phyloP scores from a whole-genome alignment of 2,888 invertebrate species.

The Morpho helenor region DNA sequence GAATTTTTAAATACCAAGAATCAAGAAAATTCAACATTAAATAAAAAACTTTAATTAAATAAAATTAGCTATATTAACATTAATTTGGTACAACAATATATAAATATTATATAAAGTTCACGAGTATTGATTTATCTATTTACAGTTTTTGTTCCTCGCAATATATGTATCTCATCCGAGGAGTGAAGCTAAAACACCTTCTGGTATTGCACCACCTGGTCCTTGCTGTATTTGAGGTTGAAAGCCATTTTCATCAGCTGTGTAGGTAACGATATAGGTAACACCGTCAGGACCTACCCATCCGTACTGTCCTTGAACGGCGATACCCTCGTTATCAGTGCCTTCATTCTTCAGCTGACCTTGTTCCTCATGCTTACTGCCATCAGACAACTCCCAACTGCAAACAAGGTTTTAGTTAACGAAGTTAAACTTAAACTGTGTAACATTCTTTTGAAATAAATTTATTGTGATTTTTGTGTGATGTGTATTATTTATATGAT shows the following conservation, averaged over 20 bases:
- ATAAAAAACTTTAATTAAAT: slow-evolving; percentile 10
- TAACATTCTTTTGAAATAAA: no score
- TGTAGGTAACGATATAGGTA: slow-evolving; percentile 79
- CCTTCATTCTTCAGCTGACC: slow-evolving; percentile 78
- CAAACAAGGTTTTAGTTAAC: slow-evolving; percentile 14
- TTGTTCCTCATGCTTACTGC: slow-evolving; percentile 75
- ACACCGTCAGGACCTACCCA: slow-evolving; percentile 79
- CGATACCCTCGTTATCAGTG: slow-evolving; percentile 75
- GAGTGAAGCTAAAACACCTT: slow-evolving; percentile 58
- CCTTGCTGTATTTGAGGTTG: slow-evolving; percentile 68
- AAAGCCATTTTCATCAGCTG: slow-evolving; percentile 76
- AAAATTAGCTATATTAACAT: slow-evolving; percentile 26
- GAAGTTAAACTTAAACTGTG: no score
- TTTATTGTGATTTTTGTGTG: no score
- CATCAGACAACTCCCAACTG: slow-evolving; percentile 79
- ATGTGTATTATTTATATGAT: no score
- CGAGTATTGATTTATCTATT: slow-evolving; percentile 35
- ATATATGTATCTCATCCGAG: slow-evolving; percentile 50
- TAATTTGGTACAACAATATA: slow-evolving; percentile 45
- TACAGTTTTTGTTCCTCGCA: slow-evolving; percentile 8
- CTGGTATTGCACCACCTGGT: slow-evolving; percentile 55
- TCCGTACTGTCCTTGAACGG: slow-evolving; percentile 77
- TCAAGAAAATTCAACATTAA: neutral
- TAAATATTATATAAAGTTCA: slow-evolving; percentile 71
- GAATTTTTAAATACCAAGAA: neutral